Evolutionary conservation across 1,140 invertebrate species (phyloP).

Genomic region (Trichonephila inaurata): DNA sequence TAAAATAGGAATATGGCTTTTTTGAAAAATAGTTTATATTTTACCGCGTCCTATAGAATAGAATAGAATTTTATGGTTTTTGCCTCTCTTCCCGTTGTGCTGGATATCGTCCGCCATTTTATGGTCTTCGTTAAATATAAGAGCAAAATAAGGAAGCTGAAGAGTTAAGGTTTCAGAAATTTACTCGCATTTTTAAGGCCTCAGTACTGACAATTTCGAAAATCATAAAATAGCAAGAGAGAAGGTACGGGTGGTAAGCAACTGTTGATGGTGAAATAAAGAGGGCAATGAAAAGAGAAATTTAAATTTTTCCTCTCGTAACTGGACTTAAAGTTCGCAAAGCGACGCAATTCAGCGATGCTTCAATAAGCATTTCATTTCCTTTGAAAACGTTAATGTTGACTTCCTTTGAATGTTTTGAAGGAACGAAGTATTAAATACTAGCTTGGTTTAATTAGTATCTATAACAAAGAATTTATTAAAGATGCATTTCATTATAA

Average conservation of each 20-base stretch:
- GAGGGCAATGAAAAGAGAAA: conserved; percentile 20
- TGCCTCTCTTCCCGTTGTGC: conserved; percentile 5
- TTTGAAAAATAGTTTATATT: conserved; percentile 62
- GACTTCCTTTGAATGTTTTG: neutral
- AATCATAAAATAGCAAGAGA: conserved; percentile 23
- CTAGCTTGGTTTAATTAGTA: neutral
- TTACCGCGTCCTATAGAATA: neutral
- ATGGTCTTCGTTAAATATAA: conserved; percentile 58
- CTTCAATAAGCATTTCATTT: neutral
- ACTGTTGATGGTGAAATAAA: conserved; percentile 53
- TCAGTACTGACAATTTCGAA: conserved; percentile 35
- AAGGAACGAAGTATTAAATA: neutral
- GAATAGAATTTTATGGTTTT: conserved; percentile 58
- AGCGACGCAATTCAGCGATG: neutral
- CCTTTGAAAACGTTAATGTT: neutral
- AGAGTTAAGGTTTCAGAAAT: conserved; percentile 53
- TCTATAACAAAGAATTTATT: neutral
- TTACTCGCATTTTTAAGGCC: conserved; percentile 58
- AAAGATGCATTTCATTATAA: neutral
- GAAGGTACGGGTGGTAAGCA: conserved; percentile 11
- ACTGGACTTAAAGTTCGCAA: neutral
- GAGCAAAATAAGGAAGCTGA: conserved; percentile 43
- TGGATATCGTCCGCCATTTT: conserved; percentile 51
- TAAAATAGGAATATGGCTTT: conserved; percentile 44
- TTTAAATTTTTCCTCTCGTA: conserved; percentile 34